A percentile compares a stretch with the other conserved stretches of the same genome.
Evolutionary conservation across 2,113 vertebrate genomes (phyloP).

Genomic region (Puma concolor): DNA sequence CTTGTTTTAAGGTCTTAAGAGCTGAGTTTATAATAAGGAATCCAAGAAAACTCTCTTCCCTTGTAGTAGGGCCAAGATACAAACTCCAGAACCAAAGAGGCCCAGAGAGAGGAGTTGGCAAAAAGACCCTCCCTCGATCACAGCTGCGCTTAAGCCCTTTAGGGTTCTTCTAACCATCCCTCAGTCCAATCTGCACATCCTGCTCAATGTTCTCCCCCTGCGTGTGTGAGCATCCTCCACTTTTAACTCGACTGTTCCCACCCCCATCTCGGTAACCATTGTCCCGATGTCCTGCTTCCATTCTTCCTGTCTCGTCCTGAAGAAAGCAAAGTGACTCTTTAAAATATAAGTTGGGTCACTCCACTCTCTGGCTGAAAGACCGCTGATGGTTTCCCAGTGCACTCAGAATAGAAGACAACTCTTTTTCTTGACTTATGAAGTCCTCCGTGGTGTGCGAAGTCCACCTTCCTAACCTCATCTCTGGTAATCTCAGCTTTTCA

Average conservation of each 20-base stretch:
- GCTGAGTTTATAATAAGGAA: neutral
- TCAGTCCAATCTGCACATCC: too few relatives aligned
- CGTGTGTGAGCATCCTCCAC: neutral
- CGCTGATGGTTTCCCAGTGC: neutral
- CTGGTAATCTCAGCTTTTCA: neutral
- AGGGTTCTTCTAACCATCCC: fast-evolving
- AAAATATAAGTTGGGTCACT: neutral
- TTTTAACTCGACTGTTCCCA: neutral
- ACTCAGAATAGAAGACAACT: neutral
- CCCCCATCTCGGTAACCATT: neutral
- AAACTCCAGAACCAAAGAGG: neutral
- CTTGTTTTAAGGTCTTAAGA: neutral
- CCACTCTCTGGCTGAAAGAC: neutral
- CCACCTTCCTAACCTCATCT: neutral
- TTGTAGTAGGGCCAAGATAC: neutral
- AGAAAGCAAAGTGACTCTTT: neutral
- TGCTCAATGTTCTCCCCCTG: fast-evolving
- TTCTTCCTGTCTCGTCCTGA: neutral
- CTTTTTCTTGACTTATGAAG: neutral
- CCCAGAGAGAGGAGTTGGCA: neutral
- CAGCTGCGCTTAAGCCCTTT: neutral
- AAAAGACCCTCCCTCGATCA: neutral
- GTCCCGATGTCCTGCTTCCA: neutral
- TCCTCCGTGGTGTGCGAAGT: neutral
- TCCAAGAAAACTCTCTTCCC: neutral